phyloP scores from a whole-genome alignment of 2,888 invertebrate species.

The Leptopterna dolabrata region DNA sequence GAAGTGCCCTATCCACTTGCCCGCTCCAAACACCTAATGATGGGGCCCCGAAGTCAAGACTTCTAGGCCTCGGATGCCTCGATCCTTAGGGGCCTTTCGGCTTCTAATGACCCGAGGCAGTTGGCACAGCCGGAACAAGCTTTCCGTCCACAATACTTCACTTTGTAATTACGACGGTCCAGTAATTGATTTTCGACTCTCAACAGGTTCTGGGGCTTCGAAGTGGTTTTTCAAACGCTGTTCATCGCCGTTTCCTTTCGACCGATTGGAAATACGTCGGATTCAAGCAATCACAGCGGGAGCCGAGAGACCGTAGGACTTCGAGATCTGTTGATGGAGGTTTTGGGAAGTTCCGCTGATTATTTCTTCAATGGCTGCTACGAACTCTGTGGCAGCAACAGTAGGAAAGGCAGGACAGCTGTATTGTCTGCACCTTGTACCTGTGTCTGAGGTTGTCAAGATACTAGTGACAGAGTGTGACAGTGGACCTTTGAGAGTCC shows the following conservation, averaged over 20 bases:
- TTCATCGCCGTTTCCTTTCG: not conserved
- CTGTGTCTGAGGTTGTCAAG: no score
- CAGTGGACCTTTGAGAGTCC: no score
- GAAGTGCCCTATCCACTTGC: not conserved
- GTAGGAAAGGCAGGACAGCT: no score
- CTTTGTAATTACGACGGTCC: constrained; percentile 14
- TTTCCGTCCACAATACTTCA: constrained; percentile 15
- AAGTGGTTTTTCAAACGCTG: constrained; percentile 12
- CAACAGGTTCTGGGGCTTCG: not conserved
- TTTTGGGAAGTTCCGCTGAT: no score
- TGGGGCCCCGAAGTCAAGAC: not conserved
- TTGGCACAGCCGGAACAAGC: not conserved
- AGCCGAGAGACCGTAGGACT: no score
- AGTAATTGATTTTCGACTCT: constrained; percentile 16
- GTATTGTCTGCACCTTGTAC: no score
- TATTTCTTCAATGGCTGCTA: no score
- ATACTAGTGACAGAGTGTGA: no score
- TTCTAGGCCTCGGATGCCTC: not conserved
- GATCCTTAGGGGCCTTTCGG: not conserved
- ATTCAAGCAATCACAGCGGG: not conserved
- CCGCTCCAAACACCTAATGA: constrained; percentile 5
- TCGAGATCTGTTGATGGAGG: no score
- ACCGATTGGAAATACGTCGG: not conserved
- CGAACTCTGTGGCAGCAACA: no score
- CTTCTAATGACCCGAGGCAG: not conserved